Conservation (phyloP, 1,140 invertebrate species). For the Bombyx mandarina region DNA sequence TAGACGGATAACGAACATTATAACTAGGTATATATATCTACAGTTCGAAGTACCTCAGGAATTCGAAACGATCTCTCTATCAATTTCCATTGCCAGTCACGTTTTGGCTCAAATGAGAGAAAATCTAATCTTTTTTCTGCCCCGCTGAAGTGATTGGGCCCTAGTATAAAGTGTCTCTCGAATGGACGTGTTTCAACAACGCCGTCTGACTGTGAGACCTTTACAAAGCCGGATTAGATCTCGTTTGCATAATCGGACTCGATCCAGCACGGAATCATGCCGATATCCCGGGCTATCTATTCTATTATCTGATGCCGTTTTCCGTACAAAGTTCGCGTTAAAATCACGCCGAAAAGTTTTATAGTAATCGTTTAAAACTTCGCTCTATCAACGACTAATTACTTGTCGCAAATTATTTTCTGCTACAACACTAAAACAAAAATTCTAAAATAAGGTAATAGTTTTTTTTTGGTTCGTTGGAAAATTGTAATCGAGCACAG, state of each 20-base stretch:
- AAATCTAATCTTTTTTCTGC: constrained; percentile 44
- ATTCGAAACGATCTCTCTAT: constrained; percentile 34
- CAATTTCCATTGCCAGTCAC: constrained; percentile 35
- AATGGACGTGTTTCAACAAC: constrained; percentile 26
- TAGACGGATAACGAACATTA: constrained; percentile 36
- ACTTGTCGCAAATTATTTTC: too few species aligned
- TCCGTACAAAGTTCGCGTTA: not conserved
- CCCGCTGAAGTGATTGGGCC: constrained; percentile 35
- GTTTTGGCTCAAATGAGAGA: constrained; percentile 39
- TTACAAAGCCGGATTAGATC: constrained; percentile 30
- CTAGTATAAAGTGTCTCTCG: constrained; percentile 31
- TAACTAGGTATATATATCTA: constrained; percentile 9
- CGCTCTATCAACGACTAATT: too few species aligned
- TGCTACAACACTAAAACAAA: too few species aligned
- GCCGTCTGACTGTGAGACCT: constrained; percentile 29
- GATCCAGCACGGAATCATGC: constrained; percentile 15
- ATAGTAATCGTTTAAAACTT: too few species aligned
- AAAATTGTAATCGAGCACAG: too few species aligned
- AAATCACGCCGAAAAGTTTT: not conserved
- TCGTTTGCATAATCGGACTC: constrained; percentile 39
- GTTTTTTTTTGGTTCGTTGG: too few species aligned
- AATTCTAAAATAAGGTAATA: too few species aligned
- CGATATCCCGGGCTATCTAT: constrained; percentile 5
- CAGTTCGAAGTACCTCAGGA: constrained; percentile 19
- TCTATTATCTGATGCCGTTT: not conserved